phyloP scores from a whole-genome alignment of 2,797 vertebrate genomes.

The Gastrophryne carolinensis region DNA sequence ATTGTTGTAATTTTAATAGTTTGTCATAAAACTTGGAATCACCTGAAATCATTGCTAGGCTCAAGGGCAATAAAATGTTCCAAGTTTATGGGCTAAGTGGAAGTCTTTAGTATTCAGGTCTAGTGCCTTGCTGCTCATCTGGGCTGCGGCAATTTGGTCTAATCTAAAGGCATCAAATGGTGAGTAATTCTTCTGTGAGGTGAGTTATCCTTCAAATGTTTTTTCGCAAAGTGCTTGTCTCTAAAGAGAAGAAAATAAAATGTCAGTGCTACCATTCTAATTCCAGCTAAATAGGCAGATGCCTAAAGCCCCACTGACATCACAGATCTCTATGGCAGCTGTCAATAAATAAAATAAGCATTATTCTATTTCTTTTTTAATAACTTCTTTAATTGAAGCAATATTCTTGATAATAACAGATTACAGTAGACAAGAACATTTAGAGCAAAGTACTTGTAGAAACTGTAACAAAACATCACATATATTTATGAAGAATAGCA shows the following conservation, averaged over 20 bases:
- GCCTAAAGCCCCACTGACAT: neutral
- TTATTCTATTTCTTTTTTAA: too few relatives aligned
- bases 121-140: conserved; percentile 21
- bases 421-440: too few relatives aligned
- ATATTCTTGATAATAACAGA: too few relatives aligned
- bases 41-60: conserved; percentile 25
- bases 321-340: too few relatives aligned
- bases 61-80: conserved; percentile 38
- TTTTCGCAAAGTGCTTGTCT: neutral
- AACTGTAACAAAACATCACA: too few relatives aligned
- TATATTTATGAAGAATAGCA: too few relatives aligned
- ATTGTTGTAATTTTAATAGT: conserved; percentile 51
- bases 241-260: neutral
- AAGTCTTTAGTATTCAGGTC: conserved; percentile 43
- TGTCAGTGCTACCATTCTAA: too few relatives aligned
- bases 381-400: too few relatives aligned
- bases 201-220: conserved; percentile 12
- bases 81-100: conserved; percentile 32
- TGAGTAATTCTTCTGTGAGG: conserved; percentile 19
- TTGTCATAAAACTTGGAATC: conserved; percentile 43
- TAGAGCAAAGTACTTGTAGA: too few relatives aligned
- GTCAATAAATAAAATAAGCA: too few relatives aligned
- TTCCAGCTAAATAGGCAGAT: too few relatives aligned
- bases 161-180: conserved; percentile 44
- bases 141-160: conserved; percentile 40